Percentiles rank a stretch among this genome's conserved stretches.
Evolutionary conservation across 2,888 invertebrate species (phyloP).

Genomic region (Mesorhabditis spiculigera): DNA sequence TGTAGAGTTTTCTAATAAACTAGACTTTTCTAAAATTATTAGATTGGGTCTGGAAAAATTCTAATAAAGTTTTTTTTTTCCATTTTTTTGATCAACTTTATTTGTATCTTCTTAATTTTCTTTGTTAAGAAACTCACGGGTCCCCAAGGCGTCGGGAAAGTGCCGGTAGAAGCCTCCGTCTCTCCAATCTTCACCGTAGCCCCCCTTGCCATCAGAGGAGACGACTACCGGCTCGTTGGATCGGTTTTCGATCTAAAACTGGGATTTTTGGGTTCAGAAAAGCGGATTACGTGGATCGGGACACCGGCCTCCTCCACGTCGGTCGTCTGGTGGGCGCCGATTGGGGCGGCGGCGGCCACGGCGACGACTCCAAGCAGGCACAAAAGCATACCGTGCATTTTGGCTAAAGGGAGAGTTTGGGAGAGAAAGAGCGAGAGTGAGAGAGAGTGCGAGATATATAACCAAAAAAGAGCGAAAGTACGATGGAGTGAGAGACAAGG

Average conservation of each 20-base stretch:
- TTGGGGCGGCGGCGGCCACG: background rate
- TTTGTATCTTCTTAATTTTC: too few species aligned
- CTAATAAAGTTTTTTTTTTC: too few species aligned
- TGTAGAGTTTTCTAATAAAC: too few species aligned
- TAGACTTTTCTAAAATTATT: too few species aligned
- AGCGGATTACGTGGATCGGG: background rate
- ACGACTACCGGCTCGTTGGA: background rate
- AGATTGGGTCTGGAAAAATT: too few species aligned
- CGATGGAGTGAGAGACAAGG: too few species aligned
- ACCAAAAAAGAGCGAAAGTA: too few species aligned
- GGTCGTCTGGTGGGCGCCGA: background rate
- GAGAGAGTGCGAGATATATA: too few species aligned
- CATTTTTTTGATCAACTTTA: too few species aligned
- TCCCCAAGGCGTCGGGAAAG: background rate
- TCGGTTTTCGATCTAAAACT: background rate
- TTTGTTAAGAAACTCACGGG: too few species aligned
- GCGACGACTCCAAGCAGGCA: conserved; percentile 3
- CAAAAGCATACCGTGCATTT: background rate
- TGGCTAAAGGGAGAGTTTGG: background rate
- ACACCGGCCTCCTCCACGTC: background rate
- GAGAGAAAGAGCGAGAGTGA: too few species aligned
- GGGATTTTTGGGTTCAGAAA: background rate
- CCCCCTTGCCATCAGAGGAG: background rate
- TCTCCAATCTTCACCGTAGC: conserved; percentile 4
- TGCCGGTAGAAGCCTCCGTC: background rate